Evolutionary conservation across 2,797 vertebrate species (phyloP).

Genomic region (Vultur gryphus): DNA sequence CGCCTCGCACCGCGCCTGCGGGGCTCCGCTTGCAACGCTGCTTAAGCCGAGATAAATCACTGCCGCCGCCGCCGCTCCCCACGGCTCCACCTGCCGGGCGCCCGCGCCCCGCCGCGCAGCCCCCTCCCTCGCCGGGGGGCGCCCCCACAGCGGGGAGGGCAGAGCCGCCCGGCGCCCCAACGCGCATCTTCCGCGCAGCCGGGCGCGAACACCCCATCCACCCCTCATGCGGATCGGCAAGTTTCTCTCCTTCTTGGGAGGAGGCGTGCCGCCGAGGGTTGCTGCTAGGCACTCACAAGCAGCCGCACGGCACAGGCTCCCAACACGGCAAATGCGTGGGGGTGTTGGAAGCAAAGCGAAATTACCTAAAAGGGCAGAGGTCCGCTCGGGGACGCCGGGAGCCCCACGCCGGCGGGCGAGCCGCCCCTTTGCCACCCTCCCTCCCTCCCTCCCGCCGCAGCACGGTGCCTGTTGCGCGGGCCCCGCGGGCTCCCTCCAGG

Average conservation of each 20-base stretch:
- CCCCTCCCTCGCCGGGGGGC: not conserved
- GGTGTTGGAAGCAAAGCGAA: not conserved
- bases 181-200: not conserved
- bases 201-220: rapidly evolving
- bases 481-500: not conserved
- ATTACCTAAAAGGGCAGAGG: not conserved
- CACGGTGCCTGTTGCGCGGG: slow-evolving; percentile 40
- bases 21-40: not conserved
- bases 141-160: not conserved
- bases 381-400: not conserved
- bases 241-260: not conserved
- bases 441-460: not conserved
- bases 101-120: not conserved
- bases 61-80: not conserved
- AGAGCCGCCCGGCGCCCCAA: not conserved
- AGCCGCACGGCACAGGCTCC: not conserved
- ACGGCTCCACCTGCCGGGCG: slow-evolving; percentile 41
- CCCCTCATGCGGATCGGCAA: not conserved
- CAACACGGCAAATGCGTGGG: not conserved
- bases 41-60: rapidly evolving
- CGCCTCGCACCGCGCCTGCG: not conserved
- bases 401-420: not conserved
- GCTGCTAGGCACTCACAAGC: not conserved
- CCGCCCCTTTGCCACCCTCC: not conserved
- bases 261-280: not conserved